Base-by-base conservation (phyloP, 2,888 invertebrate genomes). In the Thymelicus sylvestris region DNA sequence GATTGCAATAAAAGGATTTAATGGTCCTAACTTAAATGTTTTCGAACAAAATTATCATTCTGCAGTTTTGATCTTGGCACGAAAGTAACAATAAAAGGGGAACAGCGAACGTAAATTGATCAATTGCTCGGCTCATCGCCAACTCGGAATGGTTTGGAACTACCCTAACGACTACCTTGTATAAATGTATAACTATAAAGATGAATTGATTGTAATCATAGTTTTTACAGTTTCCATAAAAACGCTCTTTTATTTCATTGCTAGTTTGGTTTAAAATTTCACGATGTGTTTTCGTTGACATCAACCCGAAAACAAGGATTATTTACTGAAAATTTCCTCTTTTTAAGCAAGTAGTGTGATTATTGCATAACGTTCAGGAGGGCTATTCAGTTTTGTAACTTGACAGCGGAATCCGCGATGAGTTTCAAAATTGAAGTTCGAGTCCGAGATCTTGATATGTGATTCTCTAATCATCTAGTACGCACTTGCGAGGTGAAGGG, bases 81-180 rank as follows among this genome's bases (percentile, higher is more conserved):
- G 57, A 64, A 24, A 12, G n/a, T 38, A 59, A 57, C 69, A 69
- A 69, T 69, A 64, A 38, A 64, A 69, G 64, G 59, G 69, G 64
- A 64, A 44, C 69, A 59, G 59, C 39, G 59, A 59, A 64, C 64
- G 63, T 69, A 57, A 69, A 59, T 69, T 69, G 64, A 69, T 69
- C 69, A 64, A 69, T 69, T 69, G 69, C 68, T 68, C 68, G 68
- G 68, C 68, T 57, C 68, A 63, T 68, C 62, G 68, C 68, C 68
- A 68, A 68, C 55, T 68, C 68, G 62, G 61, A 68, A 68, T 68
- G 68, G 68, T 68, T 68, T 68, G 68, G 63, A 68, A 68, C 68
- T 68, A 61, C 68, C 68, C 61, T 68, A 68, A 68, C 68, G 68
- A 68, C 68, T 63, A 63, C 68, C 62, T 68, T 62, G 47, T 68